phyloP scores from a whole-genome alignment of 1,140 invertebrate genomes.

The Drosophila varians region DNA sequence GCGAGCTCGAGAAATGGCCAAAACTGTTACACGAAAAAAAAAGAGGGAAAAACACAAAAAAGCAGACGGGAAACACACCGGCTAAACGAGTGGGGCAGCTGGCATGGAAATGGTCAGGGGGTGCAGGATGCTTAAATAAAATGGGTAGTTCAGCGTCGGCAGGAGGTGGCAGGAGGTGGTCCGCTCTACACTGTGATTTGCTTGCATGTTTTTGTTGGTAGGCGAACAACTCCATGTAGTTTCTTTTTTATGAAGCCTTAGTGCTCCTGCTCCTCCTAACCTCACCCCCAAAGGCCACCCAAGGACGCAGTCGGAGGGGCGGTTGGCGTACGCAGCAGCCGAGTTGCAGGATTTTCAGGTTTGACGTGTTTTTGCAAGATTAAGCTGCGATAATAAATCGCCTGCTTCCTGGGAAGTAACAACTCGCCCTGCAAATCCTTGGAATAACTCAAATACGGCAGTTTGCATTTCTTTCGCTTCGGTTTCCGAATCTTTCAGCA shows the following conservation, averaged over 20 bases:
- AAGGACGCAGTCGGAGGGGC: neutral
- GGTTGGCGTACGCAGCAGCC: neutral
- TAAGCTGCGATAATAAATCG: conserved; percentile 49
- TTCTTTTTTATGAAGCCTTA: conserved; percentile 40
- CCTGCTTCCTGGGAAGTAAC: conserved; percentile 36
- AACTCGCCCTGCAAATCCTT: conserved; percentile 32
- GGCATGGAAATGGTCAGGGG: conserved; percentile 19
- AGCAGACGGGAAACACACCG: conserved; percentile 23
- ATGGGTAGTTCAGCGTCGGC: neutral
- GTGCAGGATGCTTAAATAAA: neutral
- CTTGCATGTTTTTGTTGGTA: conserved; percentile 36
- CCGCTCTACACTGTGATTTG: conserved; percentile 59
- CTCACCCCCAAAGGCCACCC: neutral
- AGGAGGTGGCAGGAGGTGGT: neutral
- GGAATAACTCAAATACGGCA: conserved; percentile 35
- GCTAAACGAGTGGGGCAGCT: conserved; percentile 57
- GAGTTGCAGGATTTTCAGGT: conserved; percentile 33
- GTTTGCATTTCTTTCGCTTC: conserved; percentile 1
- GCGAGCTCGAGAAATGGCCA: conserved; percentile 18
- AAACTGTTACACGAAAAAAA: conserved; percentile 26
- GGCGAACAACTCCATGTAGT: conserved; percentile 43
- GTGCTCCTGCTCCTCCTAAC: neutral
- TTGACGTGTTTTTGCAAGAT: conserved; percentile 45
- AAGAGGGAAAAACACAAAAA: conserved; percentile 24
- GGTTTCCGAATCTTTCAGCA: neutral